Base-by-base conservation (phyloP, 2,113 vertebrate species). In the Acanthisitta chloris region DNA sequence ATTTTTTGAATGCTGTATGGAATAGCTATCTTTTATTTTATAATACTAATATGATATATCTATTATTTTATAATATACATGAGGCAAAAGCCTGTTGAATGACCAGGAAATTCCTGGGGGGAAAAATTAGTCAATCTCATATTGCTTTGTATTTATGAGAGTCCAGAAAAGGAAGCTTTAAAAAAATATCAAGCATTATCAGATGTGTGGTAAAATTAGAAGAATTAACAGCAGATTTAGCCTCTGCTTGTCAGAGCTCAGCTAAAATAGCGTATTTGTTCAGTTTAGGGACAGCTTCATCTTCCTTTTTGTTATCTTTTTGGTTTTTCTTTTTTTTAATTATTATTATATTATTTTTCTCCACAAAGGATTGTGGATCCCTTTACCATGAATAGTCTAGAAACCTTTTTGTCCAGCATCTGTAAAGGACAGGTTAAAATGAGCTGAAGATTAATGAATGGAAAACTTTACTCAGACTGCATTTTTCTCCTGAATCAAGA, bases 301-400 rank as follows among this genome's bases (percentile, higher is more conserved):
- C 4, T 2, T 5, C 8, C 12, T 24, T 23, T 4, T 26, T 38
- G n/a, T n/a, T n/a, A n/a, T n/a, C n/a, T n/a, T n/a, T n/a, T n/a
- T n/a, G n/a, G n/a, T n/a, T n/a, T n/a, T n/a, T n/a, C n/a, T n/a
- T n/a, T n/a, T n/a, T n/a, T n/a, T n/a, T n/a, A n/a, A n/a, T n/a
- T n/a, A n/a, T n/a, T n/a, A n/a, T n/a, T n/a, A n/a, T n/a, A n/a
- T n/a, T n/a, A n/a, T 65, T 58, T 45, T 42, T 36, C 42, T 58
- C 5, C 28, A 42, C 5, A 28, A 29, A 9, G n/a, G 23, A 17
- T 28, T 77, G 31, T 61, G 45, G 10, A 48, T 38, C 7, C 10
- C 16, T 76, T 10, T 42, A 29, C 38, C 24, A 42, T 31, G 17
- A 54, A 21, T 40, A 45, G 28, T 48, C 14, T 20, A 57, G 65